Evolutionary conservation across 1,140 invertebrate species (phyloP).

Genomic region (Leptinotarsa texana): DNA sequence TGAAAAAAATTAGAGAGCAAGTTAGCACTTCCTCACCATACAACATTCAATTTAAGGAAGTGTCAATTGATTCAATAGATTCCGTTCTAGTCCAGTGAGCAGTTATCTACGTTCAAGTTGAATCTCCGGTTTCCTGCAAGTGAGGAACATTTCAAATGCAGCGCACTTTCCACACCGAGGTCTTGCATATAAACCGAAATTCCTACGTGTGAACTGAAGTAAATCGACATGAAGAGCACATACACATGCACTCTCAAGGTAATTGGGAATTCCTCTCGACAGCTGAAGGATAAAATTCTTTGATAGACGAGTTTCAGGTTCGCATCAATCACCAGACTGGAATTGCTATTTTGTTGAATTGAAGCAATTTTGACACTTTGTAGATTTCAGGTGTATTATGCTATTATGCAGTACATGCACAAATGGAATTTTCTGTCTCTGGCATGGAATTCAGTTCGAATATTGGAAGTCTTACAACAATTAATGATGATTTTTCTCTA

Average conservation of each 20-base stretch:
- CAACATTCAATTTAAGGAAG: not conserved
- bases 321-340: not conserved
- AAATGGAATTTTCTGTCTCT: too few relatives aligned
- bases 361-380: not conserved
- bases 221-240: slow-evolving; percentile 5
- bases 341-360: not conserved
- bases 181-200: not conserved
- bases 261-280: not conserved
- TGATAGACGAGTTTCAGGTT: not conserved
- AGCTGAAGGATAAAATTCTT: not conserved
- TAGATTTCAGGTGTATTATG: too few relatives aligned
- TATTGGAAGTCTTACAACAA: too few relatives aligned
- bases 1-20: too few relatives aligned
- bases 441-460: too few relatives aligned
- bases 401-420: too few relatives aligned
- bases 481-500: too few relatives aligned
- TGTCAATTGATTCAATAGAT: not conserved
- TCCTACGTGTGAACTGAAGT: slow-evolving; percentile 2
- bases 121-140: not conserved
- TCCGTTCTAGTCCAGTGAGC: not conserved
- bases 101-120: not conserved
- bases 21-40: too few relatives aligned
- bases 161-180: not conserved
- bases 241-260: not conserved
- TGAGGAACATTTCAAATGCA: not conserved